A percentile compares a stretch with the other conserved stretches of the same genome.
Evolutionary conservation across 2,113 vertebrate genomes (phyloP).

Genomic region (Leucoraja erinaceus): DNA sequence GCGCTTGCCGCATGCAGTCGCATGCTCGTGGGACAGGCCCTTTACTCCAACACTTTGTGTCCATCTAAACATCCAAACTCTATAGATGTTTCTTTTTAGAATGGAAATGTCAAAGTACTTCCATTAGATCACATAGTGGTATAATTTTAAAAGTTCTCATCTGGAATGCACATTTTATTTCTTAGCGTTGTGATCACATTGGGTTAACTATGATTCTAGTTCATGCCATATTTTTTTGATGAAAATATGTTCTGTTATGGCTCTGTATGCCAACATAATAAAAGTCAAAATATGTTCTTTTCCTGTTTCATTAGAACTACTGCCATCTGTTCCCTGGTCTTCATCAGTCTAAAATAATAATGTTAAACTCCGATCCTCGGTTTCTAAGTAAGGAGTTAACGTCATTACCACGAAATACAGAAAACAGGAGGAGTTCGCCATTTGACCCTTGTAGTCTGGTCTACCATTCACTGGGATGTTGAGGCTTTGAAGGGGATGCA

Average conservation of each 20-base stretch:
- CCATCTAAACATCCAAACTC: neutral
- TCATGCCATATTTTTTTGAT: neutral
- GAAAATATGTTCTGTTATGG: neutral
- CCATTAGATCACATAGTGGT: neutral
- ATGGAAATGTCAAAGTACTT: neutral
- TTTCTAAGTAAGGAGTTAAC: too few species aligned
- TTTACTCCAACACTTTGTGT: too few species aligned
- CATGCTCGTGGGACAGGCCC: too few species aligned
- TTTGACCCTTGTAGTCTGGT: too few species aligned
- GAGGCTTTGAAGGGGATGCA: too few species aligned
- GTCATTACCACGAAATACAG: too few species aligned
- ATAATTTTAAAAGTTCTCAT: too few species aligned
- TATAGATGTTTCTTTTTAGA: neutral
- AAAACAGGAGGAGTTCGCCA: too few species aligned
- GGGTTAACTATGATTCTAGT: neutral
- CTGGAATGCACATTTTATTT: neutral
- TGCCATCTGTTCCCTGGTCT: neutral
- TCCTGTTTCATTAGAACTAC: neutral
- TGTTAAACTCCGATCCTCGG: neutral
- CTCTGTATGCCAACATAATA: neutral
- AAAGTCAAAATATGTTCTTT: neutral
- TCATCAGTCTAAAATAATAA: neutral
- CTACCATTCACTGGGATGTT: too few species aligned
- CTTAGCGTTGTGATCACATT: neutral
- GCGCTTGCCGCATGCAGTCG: too few species aligned